Base-by-base conservation (phyloP, 30 jellyfish, hydroid and myxozoan genomes). In the Calvadosia cruxmelitensis region DNA sequence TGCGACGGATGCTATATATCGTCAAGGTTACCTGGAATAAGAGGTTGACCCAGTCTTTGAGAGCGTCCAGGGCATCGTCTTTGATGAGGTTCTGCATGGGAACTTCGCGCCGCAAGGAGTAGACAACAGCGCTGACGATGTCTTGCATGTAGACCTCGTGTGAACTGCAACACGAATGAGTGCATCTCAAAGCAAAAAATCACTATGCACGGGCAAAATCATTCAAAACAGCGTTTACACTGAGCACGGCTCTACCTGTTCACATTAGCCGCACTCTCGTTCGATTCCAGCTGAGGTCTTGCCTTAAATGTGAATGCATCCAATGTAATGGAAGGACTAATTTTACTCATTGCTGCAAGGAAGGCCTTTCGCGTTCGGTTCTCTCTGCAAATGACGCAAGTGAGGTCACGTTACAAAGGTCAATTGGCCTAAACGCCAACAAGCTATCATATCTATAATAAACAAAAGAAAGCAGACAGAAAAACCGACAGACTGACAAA, bases 11-110 rank as follows among this genome's bases (percentile, higher is more conserved):
- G n/a, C 61, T 12, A n/a, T n/a, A n/a, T n/a, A n/a, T n/a, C n/a
- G n/a, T n/a, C n/a, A n/a, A 63, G 36, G 12, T 49, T 79, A 87
- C 97, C 94, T 75, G 77, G 29, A 64, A 52, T 3, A 87, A 67
- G 7, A 87, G 81, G 61, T 76, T 81, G 61, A 81, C 94, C 97
- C 97, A 87, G 32, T 76, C 73, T 52, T 75, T 75, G 70, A 87
- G 36, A 0, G 97, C 94, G 10, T 52, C 76, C 77, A 80, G 69
- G 33, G 93, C 93, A 27, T 75, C 93, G n/a, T 74, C 88, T 49
- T 75, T 72, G 28, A 87, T 80, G 29, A 68, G 85, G 16, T 78
- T 36, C 32, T 68, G 63, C 61, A 71, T 82, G 29, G 95, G 95
- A 28, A 90, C 80, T 62, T 90, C 98, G 23, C 92, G 71, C 29